These are phyloP conservation scores for Neomorphus geoffroyi DNA, from an alignment of 2,797 vertebrate species.

Conservation along the genomic window DNA sequence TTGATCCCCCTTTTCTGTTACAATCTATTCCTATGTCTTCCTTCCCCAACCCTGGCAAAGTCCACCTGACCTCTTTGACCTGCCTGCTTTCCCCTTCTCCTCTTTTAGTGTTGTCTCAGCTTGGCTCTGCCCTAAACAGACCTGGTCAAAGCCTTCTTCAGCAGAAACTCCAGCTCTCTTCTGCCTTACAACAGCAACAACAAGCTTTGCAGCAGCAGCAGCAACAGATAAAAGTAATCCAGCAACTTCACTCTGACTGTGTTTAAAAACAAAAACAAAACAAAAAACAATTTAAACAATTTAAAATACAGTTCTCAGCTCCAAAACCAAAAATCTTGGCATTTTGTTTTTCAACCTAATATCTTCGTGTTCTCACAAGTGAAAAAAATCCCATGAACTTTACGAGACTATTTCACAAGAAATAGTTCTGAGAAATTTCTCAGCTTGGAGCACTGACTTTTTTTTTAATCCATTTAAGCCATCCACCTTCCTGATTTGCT, in stretches of 20 bases:
- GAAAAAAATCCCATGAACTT: not conserved
- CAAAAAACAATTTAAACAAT: not conserved
- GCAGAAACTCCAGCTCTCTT: constrained; percentile 91
- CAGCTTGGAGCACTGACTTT: constrained; percentile 75
- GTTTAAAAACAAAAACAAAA: constrained; percentile 44
- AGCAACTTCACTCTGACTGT: constrained; percentile 86
- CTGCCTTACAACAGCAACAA: constrained; percentile 83
- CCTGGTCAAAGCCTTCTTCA: constrained; percentile 92
- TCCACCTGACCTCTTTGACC: constrained; percentile 67
- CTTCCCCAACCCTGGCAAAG: constrained; percentile 64
- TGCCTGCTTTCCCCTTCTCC: constrained; percentile 76
- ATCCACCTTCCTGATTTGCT: constrained; percentile 49
- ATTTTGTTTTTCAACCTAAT: not conserved
- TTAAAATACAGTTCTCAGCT: constrained; percentile 68
- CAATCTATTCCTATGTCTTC: constrained; percentile 67
- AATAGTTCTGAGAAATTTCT: too few relatives aligned
- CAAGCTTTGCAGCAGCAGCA: constrained; percentile 84
- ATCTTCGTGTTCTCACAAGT: not conserved
- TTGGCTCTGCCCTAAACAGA: constrained; percentile 96
- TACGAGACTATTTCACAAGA: too few relatives aligned
- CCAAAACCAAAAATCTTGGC: constrained; percentile 44
- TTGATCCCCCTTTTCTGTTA: constrained; percentile 62
- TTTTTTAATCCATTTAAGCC: constrained; percentile 62
- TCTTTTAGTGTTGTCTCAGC: constrained; percentile 95
- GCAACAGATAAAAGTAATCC: constrained; percentile 98